These are phyloP conservation scores for Keiferia lycopersicella DNA, from an alignment of 2,888 invertebrate species.

Conservation along the genomic window DNA sequence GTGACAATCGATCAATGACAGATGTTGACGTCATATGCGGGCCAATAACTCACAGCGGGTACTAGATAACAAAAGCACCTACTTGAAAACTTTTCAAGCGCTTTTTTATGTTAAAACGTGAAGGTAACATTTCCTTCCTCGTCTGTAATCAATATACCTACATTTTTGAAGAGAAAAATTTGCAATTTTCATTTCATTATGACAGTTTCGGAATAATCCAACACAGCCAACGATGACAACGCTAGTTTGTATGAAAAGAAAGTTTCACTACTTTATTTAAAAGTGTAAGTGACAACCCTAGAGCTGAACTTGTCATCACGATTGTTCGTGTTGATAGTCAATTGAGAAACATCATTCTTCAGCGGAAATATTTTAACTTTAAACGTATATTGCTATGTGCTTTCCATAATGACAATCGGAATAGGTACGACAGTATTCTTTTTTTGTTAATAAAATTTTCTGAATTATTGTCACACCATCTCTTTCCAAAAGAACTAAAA, in stretches of 20 bases:
- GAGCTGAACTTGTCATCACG: slow-evolving; percentile 3
- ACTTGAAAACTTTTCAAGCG: background rate
- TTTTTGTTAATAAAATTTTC: too few relatives aligned
- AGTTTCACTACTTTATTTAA: too few relatives aligned
- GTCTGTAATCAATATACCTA: too few relatives aligned
- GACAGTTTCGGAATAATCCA: too few relatives aligned
- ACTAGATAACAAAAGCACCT: background rate
- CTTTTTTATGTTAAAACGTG: background rate
- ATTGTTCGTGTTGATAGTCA: slow-evolving; percentile 21
- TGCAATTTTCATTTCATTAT: too few relatives aligned
- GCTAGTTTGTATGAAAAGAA: too few relatives aligned
- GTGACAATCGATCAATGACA: slow-evolving; percentile 17
- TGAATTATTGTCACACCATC: too few relatives aligned
- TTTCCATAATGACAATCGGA: background rate
- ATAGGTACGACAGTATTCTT: background rate
- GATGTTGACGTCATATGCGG: slow-evolving; percentile 1
- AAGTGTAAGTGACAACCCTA: slow-evolving; percentile 27
- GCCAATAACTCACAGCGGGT: slow-evolving; percentile 1
- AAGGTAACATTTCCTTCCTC: too few relatives aligned
- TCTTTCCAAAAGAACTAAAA: too few relatives aligned
- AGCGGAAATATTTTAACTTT: background rate
- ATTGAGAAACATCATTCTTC: slow-evolving; percentile 10
- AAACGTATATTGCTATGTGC: background rate
- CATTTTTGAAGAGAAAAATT: too few relatives aligned
- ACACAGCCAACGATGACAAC: too few relatives aligned